These are phyloP conservation scores for Ophioderma brevispina DNA, from an alignment of 35 echinoderm and acorn worm genomes.

Conservation along the genomic window DNA sequence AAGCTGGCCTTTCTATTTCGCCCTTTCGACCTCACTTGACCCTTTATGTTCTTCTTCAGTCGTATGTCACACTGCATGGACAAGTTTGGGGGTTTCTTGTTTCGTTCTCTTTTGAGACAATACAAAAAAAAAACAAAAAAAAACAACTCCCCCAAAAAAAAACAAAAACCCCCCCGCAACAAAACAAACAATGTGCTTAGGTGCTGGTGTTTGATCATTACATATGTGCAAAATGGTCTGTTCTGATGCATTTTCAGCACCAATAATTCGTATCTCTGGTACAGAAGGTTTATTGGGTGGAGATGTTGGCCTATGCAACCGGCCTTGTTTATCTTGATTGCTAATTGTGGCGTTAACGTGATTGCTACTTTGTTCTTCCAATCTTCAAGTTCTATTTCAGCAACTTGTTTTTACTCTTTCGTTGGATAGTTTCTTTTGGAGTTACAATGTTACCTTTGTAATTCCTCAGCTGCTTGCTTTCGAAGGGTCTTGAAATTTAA, in stretches of 20 bases:
- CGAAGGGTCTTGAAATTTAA: too few relatives aligned
- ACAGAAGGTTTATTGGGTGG: slow-evolving; percentile 5
- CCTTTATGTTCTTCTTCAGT: background rate
- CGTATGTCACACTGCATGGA: background rate
- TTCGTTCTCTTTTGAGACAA: background rate
- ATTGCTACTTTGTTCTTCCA: background rate
- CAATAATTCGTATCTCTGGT: background rate
- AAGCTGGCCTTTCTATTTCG: background rate
- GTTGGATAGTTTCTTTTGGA: background rate
- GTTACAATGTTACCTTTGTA: too few relatives aligned
- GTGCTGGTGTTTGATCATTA: background rate
- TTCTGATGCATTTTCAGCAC: background rate
- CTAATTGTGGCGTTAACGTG: background rate
- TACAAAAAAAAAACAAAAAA: too few relatives aligned
- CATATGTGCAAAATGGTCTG: background rate
- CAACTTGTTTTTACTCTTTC: background rate
- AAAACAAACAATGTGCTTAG: too few relatives aligned
- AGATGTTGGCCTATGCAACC: background rate
- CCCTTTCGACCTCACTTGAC: background rate
- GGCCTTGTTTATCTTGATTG: background rate
- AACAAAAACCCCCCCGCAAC: too few relatives aligned
- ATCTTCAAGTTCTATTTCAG: slow-evolving; percentile 34
- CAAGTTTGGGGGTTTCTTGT: background rate
- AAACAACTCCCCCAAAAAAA: too few relatives aligned
- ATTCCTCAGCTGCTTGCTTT: too few relatives aligned